Percentiles rank a stretch among this genome's conserved stretches.
These are phyloP conservation scores for Drosophila nigrodunni DNA, from an alignment of 1,140 invertebrate genomes.

Conservation along the genomic window DNA sequence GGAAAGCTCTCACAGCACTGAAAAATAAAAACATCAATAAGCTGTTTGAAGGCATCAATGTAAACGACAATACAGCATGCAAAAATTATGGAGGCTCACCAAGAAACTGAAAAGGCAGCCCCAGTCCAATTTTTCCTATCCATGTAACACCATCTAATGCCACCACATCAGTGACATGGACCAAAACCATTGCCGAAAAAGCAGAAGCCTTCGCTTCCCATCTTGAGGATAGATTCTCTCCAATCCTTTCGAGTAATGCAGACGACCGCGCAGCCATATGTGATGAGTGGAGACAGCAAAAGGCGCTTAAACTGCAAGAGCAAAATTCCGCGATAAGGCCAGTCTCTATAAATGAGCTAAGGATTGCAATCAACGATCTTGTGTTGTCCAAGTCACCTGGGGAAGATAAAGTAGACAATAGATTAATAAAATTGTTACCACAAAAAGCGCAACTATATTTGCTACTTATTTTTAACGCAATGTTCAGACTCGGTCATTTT, in stretches of 20 bases:
- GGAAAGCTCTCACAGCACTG: background rate
- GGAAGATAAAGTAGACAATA: constrained; percentile 3
- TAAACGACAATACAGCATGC: background rate
- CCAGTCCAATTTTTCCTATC: too few species aligned
- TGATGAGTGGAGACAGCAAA: too few species aligned
- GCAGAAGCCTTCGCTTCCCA: background rate
- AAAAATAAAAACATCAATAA: background rate
- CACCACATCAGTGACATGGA: background rate
- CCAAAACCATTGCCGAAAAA: constrained; percentile 4
- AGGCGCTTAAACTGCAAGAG: too few species aligned
- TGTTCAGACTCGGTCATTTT: background rate
- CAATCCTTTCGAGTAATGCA: background rate
- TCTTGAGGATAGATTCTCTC: background rate
- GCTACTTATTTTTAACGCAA: background rate
- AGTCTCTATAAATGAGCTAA: too few species aligned
- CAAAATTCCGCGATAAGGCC: too few species aligned
- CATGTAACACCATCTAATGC: too few species aligned
- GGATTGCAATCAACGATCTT: background rate
- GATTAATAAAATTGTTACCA: constrained; percentile 7
- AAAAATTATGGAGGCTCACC: constrained; percentile 19
- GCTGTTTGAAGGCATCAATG: background rate
- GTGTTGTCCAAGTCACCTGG: constrained; percentile 15
- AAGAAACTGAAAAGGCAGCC: background rate
- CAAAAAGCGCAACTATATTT: background rate
- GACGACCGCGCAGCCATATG: too few species aligned